These are phyloP conservation scores for Dendroctonus valens DNA, from an alignment of 1,140 invertebrate genomes.

Conservation along the genomic window DNA sequence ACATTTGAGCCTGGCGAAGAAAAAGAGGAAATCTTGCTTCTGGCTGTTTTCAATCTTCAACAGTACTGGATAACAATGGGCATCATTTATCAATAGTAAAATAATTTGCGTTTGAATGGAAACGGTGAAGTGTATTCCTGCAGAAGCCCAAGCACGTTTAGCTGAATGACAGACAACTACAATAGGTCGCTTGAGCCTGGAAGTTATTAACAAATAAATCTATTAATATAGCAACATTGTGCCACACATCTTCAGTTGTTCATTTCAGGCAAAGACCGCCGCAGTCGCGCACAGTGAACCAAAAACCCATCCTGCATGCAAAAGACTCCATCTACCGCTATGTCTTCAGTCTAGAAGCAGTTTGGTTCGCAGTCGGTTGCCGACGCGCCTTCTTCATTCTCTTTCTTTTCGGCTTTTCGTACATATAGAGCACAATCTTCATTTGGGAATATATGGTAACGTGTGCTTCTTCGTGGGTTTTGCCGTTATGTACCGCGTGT, in stretches of 20 bases:
- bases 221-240: slow-evolving; percentile 21
- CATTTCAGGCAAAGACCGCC: slow-evolving; percentile 13
- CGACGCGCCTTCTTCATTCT: slow-evolving; percentile 5
- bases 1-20: too few species aligned
- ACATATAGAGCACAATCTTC: slow-evolving; percentile 9
- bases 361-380: slow-evolving; percentile 10
- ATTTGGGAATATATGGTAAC: slow-evolving; percentile 18
- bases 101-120: too few species aligned
- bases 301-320: slow-evolving; percentile 29
- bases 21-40: too few species aligned
- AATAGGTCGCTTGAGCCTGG: too few species aligned
- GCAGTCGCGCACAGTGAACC: slow-evolving; percentile 31
- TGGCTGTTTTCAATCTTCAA: too few species aligned
- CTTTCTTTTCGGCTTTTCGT: slow-evolving; percentile 19
- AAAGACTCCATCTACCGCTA: slow-evolving; percentile 32
- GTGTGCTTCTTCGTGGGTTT: slow-evolving; percentile 2
- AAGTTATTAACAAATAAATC: not conserved
- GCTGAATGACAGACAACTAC: too few species aligned
- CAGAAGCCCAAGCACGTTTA: too few species aligned
- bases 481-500: slow-evolving; percentile 35
- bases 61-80: too few species aligned
- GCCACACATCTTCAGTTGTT: slow-evolving; percentile 24
- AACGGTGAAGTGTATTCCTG: too few species aligned
- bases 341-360: slow-evolving; percentile 30
- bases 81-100: too few species aligned